Conservation (phyloP, 2,797 vertebrate species). For the Telmatherina bonti region DNA sequence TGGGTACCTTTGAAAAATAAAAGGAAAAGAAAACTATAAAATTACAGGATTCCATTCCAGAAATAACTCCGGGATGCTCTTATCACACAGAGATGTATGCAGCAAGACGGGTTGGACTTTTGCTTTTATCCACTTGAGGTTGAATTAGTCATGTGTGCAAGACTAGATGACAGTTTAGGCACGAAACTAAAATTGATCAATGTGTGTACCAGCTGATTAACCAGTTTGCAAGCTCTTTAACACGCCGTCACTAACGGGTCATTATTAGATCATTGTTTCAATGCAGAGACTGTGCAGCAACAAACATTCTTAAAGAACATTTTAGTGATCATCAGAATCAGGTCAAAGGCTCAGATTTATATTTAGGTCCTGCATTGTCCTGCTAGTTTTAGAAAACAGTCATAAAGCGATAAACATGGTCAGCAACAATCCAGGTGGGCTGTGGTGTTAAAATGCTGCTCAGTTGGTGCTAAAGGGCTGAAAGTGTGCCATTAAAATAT, state of each 20-base stretch:
- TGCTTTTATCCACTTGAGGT: not conserved
- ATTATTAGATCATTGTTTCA: too few species aligned
- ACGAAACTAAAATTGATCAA: not conserved
- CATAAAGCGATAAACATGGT: too few species aligned
- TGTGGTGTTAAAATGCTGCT: not conserved
- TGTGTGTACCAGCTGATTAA: not conserved
- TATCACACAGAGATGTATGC: not conserved
- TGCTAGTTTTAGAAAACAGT: too few species aligned
- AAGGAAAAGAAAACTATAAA: slow-evolving; percentile 6
- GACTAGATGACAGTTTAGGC: not conserved
- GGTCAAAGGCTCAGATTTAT: too few species aligned
- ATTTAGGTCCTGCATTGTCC: too few species aligned
- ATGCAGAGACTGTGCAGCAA: too few species aligned
- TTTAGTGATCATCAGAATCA: too few species aligned
- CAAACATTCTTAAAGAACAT: too few species aligned
- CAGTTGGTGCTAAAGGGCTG: too few species aligned
- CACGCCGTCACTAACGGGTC: too few species aligned
- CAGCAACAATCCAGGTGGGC: not conserved
- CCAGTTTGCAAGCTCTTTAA: not conserved
- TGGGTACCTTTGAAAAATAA: slow-evolving; percentile 2
- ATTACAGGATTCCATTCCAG: slow-evolving; percentile 31
- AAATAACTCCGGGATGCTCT: slow-evolving; percentile 30
- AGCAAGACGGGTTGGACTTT: not conserved
- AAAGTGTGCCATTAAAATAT: too few species aligned
- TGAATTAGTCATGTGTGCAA: not conserved